Evolutionary conservation across 2,113 vertebrate species (phyloP), one percentile per base, ranked within the genome.

Genomic region (Mesocricetus auratus): DNA sequence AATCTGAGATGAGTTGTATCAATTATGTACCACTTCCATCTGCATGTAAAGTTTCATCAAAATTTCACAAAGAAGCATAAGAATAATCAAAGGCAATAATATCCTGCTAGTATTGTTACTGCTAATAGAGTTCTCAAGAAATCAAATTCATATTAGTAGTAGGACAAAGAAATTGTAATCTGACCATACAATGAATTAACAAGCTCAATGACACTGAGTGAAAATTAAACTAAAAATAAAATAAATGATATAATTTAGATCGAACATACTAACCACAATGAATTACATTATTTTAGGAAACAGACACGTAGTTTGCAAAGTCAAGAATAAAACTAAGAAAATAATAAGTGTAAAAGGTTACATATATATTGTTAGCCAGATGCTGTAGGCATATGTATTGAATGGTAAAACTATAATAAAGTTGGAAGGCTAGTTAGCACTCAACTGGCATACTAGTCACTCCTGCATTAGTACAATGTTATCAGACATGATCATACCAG

Each of bases 141-240:
- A 33, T 47, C 19, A 31, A 89, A 68, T 62, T 2, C 1, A 4
- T 5, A 12, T 56, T 13, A 2, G 36, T 53, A 60, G 0, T 45
- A 47, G 17, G 69, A 86, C 16, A 60, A 5, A 60, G 22, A 81
- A 62, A 81, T 33, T 89, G 16, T 58, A 42, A 45, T 47, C 29
- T 45, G 75, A 8, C 2, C 39, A 77, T 39, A n/a, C 10, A 86
- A 53, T 3, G 5, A 87, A 87, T 69, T 81, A 86, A 69, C 5
- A 93, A 69, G 62, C 5, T 86, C 16, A 60, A 88, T 60, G 66
- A 39, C 13, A 13, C 2, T 85, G 12, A 36, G 11, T 26, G 13
- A 90, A 78, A 82, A 45, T 64, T 89, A 86, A 91, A 8, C 21
- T 1, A 3, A 88, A 90, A 62, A 66, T 93, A 69, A 69, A 88